Evolutionary conservation across 2,797 vertebrate species (phyloP).

Genomic region (Falco peregrinus): DNA sequence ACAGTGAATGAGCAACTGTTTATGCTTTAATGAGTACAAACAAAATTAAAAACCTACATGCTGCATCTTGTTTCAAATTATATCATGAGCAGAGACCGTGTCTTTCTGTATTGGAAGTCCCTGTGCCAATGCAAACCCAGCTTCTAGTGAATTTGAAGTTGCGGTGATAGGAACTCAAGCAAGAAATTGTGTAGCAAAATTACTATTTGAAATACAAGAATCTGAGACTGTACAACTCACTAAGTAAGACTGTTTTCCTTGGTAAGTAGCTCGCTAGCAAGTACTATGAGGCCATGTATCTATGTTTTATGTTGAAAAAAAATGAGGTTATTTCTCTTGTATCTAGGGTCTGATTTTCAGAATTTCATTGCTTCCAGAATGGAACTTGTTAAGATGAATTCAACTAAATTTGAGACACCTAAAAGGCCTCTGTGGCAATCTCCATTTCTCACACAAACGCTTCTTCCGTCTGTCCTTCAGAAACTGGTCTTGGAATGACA

Average conservation of each 20-base stretch:
- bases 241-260: not conserved
- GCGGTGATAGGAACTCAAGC: not conserved
- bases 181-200: not conserved
- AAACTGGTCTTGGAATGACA: not conserved
- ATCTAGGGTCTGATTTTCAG: not conserved
- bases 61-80: constrained; percentile 27
- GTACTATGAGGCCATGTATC: not conserved
- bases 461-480: not conserved
- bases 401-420: not conserved
- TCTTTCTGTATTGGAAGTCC: not conserved
- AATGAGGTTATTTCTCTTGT: not conserved
- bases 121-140: not conserved
- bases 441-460: not conserved
- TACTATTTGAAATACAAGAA: not conserved
- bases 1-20: constrained; percentile 10
- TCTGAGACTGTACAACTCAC: not conserved
- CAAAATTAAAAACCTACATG: constrained; percentile 24
- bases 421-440: not conserved
- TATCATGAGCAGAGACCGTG: not conserved
- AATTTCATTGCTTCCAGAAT: not conserved
- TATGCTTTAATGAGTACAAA: constrained; percentile 53
- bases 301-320: not conserved
- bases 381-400: not conserved
- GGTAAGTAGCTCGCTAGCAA: not conserved
- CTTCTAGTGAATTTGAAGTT: not conserved